Evolutionary conservation across 2,888 invertebrate genomes (phyloP), one percentile per base, ranked within the genome.

Genomic region (Drosophila kambysellisi): DNA sequence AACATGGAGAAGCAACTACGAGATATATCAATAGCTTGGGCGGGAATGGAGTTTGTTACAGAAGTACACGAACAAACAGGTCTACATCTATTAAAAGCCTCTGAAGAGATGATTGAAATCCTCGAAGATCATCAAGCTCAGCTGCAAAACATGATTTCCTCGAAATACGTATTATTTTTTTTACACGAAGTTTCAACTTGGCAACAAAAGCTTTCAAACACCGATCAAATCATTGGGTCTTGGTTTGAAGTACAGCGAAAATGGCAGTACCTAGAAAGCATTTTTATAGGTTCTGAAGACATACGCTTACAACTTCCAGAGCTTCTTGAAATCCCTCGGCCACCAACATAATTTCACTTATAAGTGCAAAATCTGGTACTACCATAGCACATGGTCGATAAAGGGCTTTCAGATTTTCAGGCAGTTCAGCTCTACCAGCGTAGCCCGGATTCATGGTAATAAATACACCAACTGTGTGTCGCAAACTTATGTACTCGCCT

Each of bases 371-470:
- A 93, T 99, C 99, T 0, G 99, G 99, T 17, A 99, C 98, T 15
- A 99, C 92, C 99, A 99, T 99, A 66, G 98, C 98, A 92, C 98
- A 99, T 0, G 99, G 98, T 90, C 98, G 94, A 89, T 96, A 96
- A 11, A 96, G 90, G 4, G 96, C 95, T 90, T 96, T 94, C 92
- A 95, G 92, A 93, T 98, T 98, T 93, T 98, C 98, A 0, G 98
- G 98, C 60, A 98, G 94, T 92, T 98, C 98, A 0, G 97, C 97
- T 79, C 98, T 94, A 1, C 98, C 98, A 2, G 98, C 98, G 92
- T 98, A 98, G 25, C 98, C 98, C 0, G 98, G 98, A 93, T 98
- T 98, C 98, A 98, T 98, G 0, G 98, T 98, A 70, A 99, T 98
- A 90, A 98, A 99, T 94, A 98, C 96, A 3, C 98, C 98, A 46